Base-by-base conservation (phyloP, 1,140 invertebrate genomes). In the Caenorhabditis latens region DNA sequence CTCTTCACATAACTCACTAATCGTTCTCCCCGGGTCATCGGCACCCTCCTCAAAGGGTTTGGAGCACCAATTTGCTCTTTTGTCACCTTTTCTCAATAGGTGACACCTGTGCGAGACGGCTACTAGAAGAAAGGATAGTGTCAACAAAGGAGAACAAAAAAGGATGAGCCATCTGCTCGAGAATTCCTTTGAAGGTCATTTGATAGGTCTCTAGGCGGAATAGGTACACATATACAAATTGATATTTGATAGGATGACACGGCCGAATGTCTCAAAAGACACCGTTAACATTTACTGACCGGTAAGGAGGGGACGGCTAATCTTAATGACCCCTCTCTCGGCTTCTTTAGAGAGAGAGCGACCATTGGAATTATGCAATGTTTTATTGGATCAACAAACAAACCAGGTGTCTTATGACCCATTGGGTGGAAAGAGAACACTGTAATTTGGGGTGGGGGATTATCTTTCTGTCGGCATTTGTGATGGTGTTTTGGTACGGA, bases 311-410 rank as follows among this genome's bases (percentile, higher is more conserved):
- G 32, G 32, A 53, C 16, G 11, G 71, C 71, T 79, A 71, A 71
- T 71, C 65, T 71, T 46, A 46, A 32, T 71, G 65, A 71, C 65
- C 65, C 65, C 19, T n/a, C n/a, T n/a, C 32, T 65, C 21, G 16
- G 50, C 32, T 32, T 32, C 32, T 32, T 32, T 32, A 58, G 19
- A n/a, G 55, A 58, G 40, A n/a, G n/a, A n/a, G n/a, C n/a, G n/a
- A n/a, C n/a, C n/a, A n/a, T n/a, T n/a, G n/a, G 71, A n/a, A 50
- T 79, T 79, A 79, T 53, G 71, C 71, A 79, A 79, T 53, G 50
- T 53, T 79, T 79, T 50, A 79, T 79, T 79, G 71, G 71, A 79
- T 79, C 71, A 79, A 79, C 71, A 79, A 79, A 79, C 71, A 32
- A 71, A 46, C 40, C 65, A 71, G 65, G 65, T 71, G 61, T 24